Evolutionary conservation across 2,888 invertebrate genomes (phyloP), one percentile per base, ranked within the genome.

Genomic region (Psylliodes chrysocephalus): DNA sequence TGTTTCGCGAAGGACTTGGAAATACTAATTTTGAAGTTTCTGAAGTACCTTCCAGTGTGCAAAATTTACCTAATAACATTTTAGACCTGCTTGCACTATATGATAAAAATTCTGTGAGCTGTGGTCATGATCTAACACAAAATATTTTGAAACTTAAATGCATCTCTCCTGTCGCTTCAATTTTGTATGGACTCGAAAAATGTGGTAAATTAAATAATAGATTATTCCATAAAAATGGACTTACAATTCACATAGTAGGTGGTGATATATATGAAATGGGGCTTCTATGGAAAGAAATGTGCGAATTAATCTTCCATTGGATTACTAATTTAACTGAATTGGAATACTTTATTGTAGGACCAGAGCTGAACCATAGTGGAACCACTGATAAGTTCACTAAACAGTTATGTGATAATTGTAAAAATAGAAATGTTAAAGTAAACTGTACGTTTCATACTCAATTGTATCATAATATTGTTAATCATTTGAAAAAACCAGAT

Each of bases 161-260:
- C 35, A 6, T 71, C 12, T 44, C 66, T 22, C 69, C 68, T 19
- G 67, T 60, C 12, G 62, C 72, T 15, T 73, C 71, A 15, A 71
- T 77, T 40, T 49, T 75, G 15, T 71, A 72, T 67, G 72, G 74
- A 3, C 54, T 78, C 18, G 70, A 75, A 65, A 60, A 66, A 62
- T 53, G 57, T 30, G 63, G 64, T 18, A 30, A 70, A 5, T 15
- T 73, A n/a, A 42, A 25, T 17, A 33, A 70, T 25, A 66, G 71
- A 12, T 54, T 53, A 60, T 60, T 62, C 18, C 17, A 52, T 6
- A 67, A 63, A 69, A 55, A 65, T 14, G 55, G 55, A 44, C 63
- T 75, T 47, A 67, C 66, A 15, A 59, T 81, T 19, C 79, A 80
- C 63, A 46, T 79, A 44, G 75, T 79, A 19, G 80, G 81, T n/a